Conservation (phyloP, 2,113 vertebrate species). For the Nicator chloris region DNA sequence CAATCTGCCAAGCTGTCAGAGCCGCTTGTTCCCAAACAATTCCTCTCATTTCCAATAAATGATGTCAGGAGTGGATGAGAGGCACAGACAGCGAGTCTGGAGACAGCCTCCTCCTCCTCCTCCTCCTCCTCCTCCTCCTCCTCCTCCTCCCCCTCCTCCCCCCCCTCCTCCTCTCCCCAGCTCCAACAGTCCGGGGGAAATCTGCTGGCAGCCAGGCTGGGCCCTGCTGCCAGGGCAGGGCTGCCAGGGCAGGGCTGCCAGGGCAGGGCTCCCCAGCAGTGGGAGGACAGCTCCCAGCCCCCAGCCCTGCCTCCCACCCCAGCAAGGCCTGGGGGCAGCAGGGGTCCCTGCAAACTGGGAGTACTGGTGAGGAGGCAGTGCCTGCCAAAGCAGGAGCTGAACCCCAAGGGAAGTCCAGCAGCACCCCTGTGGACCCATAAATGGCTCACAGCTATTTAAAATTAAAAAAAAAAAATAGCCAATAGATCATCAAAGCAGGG, state of each 20-base stretch:
- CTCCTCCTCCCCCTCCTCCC: too few species aligned
- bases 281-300: background rate
- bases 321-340: background rate
- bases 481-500: background rate
- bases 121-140: too few species aligned
- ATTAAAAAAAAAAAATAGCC: too few species aligned
- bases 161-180: too few species aligned
- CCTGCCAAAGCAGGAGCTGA: background rate
- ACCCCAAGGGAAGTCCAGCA: background rate
- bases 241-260: background rate
- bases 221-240: rapidly evolving
- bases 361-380: rapidly evolving
- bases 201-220: background rate
- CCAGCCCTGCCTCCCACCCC: background rate
- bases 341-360: background rate
- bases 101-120: constrained; percentile 23
- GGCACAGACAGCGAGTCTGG: constrained; percentile 35
- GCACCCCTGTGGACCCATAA: rapidly evolving
- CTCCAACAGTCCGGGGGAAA: background rate
- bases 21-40: constrained; percentile 40
- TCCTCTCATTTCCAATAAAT: constrained; percentile 37
- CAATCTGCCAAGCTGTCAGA: constrained; percentile 59
- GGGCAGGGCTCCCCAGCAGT: background rate
- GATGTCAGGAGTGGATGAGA: constrained; percentile 26
- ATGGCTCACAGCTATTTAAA: background rate